phyloP scores from a whole-genome alignment of 2,113 vertebrate genomes.

The Lanius ludovicianus region DNA sequence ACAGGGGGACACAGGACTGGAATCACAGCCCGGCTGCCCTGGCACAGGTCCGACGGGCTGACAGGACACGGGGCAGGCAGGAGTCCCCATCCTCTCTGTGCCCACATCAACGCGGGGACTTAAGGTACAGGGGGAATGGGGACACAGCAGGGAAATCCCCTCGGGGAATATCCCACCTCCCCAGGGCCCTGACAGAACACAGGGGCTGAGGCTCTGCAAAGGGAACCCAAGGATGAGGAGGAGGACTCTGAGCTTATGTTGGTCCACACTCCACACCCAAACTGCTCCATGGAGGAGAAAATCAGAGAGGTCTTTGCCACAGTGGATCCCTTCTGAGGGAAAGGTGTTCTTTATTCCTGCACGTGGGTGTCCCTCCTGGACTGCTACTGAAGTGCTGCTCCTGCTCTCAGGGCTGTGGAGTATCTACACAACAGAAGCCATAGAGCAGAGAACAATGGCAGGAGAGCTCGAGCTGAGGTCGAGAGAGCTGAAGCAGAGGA shows the following conservation, averaged over 20 bases:
- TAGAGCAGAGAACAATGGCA: background rate
- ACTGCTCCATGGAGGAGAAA: rapidly evolving
- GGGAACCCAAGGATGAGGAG: too few species aligned
- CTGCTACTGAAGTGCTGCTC: background rate
- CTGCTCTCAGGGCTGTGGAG: background rate
- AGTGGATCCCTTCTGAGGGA: too few species aligned
- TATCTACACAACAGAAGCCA: background rate
- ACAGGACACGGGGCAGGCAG: rapidly evolving
- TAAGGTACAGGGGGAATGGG: background rate
- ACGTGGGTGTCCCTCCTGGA: rapidly evolving
- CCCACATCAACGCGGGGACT: background rate
- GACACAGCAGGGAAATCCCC: background rate
- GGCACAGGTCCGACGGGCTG: background rate
- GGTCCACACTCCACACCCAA: rapidly evolving
- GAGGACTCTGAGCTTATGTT: rapidly evolving
- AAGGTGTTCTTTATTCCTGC: background rate
- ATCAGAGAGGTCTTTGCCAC: rapidly evolving
- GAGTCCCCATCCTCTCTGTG: too few species aligned
- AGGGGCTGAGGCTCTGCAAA: background rate
- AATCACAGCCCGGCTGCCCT: background rate
- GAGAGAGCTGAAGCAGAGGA: background rate
- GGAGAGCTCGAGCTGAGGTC: background rate
- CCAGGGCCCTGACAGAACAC: rapidly evolving
- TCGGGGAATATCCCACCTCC: background rate
- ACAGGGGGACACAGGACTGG: background rate